Base-by-base conservation (phyloP, 2,888 invertebrate genomes). In the Lepidochrysops patricia region DNA sequence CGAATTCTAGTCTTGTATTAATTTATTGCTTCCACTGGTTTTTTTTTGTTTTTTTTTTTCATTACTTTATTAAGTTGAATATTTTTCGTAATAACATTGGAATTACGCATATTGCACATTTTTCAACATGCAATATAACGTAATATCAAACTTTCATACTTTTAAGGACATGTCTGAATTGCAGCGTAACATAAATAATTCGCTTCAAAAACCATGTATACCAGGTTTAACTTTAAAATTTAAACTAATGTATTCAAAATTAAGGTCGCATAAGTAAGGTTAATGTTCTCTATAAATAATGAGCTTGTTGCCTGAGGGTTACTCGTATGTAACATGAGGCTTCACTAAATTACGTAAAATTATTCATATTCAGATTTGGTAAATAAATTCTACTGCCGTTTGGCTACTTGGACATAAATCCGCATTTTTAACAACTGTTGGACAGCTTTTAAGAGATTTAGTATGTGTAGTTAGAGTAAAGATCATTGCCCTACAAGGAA, bases 221-320 rank as follows among this genome's bases (percentile, higher is more conserved):
- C 27, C 52, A 13, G 29, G 32, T 54, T 54, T 54, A 23, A 15
- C 29, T 54, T 15, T 3, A 54, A 54, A 29, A 54, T 32, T 29
- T 19, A 29, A 54, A 54, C 15, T 4, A 54, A 54, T 54, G 9
- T 32, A 54, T 54, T 54, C 32, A 27, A 29, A 54, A 32, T 27
- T 54, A 54, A 54, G 54, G 54, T 54, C 29, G 52, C 32, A 32
- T 26, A 52, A 32, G 54, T 54, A 29, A 54, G 54, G 32, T 54
- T 54, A 54, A 54, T 32, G 54, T 54, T 54, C 54, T 54, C 29
- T 54, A 29, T 19, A 32, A 15, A 54, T 54, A 54, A 54, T 29
- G 54, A 29, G 54, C 54, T 54, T 32, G 29, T 29, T 54, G 54
- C 54, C 54, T 32, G 54, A n/a, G 54, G 54, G 29, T 29, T 19